Conservation (phyloP, 2,113 vertebrate species). For the Pelmatolapia mariae region DNA sequence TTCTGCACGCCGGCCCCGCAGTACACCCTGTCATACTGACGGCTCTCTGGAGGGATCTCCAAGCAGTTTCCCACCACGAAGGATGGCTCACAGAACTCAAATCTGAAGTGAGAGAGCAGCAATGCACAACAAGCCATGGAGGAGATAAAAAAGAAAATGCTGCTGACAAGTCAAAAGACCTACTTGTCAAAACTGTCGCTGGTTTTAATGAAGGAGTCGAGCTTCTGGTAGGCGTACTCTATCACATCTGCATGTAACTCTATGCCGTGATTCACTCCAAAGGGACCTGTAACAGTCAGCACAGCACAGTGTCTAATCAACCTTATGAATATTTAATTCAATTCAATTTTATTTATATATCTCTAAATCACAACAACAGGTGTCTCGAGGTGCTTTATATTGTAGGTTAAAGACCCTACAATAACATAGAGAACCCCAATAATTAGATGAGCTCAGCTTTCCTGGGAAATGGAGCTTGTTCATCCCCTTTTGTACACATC, state of each 20-base stretch:
- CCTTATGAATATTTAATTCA: neutral
- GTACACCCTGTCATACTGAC: constrained; percentile 93
- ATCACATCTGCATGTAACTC: constrained; percentile 92
- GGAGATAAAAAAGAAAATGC: too few species aligned
- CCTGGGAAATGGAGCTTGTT: neutral
- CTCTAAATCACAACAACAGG: neutral
- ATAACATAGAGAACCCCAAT: neutral
- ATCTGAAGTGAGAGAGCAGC: constrained; percentile 64
- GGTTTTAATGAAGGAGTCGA: constrained; percentile 93
- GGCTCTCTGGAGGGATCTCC: constrained; percentile 87
- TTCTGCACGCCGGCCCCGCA: constrained; percentile 95
- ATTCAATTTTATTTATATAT: neutral
- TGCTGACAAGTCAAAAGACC: constrained; percentile 1
- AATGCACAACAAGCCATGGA: neutral
- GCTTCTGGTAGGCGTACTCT: constrained; percentile 91
- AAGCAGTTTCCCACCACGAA: constrained; percentile 94
- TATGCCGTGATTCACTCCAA: constrained; percentile 93
- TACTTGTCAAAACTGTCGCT: constrained; percentile 97
- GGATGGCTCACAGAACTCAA: constrained; percentile 95
- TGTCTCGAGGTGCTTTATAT: neutral
- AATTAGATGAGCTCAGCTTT: neutral
- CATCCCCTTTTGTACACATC: neutral
- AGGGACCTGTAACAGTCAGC: constrained; percentile 77
- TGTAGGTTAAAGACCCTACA: neutral
- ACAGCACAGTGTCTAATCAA: neutral